Percentiles rank a stretch among this genome's conserved stretches.
Evolutionary conservation across 1,140 invertebrate genomes (phyloP).

Genomic region (Diachasma alloeum): DNA sequence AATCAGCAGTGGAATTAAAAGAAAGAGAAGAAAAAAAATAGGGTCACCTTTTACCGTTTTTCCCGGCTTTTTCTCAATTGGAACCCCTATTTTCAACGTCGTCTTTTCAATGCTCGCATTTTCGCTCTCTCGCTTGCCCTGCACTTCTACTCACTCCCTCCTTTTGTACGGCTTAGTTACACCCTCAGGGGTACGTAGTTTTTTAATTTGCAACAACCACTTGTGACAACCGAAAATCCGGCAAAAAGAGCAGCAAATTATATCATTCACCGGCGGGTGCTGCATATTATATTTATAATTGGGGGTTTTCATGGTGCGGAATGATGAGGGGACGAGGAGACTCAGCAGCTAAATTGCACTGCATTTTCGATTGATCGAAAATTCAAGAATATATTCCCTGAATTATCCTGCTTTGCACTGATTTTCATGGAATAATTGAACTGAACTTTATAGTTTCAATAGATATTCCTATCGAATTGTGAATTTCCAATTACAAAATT

Average conservation of each 20-base stretch:
- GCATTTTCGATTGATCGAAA: no score
- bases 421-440: no score
- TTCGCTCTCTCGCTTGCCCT: not conserved
- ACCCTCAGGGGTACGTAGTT: not conserved
- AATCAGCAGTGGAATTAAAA: not conserved
- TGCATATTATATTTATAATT: not conserved
- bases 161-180: not conserved
- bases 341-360: no score
- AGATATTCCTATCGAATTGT: no score
- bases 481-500: no score
- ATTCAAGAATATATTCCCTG: no score
- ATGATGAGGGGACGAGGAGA: not conserved
- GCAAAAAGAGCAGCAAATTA: not conserved
- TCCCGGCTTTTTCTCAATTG: not conserved
- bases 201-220: constrained; percentile 4
- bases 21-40: not conserved
- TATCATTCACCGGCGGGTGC: not conserved
- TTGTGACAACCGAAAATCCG: not conserved
- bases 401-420: no score
- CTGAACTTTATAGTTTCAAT: no score
- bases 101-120: not conserved
- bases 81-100: not conserved
- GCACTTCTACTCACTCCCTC: not conserved
- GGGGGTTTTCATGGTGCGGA: not conserved
- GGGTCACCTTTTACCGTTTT: no score